Evolutionary conservation across 2,113 vertebrate species (phyloP).

Genomic region (Cromileptes altivelis): DNA sequence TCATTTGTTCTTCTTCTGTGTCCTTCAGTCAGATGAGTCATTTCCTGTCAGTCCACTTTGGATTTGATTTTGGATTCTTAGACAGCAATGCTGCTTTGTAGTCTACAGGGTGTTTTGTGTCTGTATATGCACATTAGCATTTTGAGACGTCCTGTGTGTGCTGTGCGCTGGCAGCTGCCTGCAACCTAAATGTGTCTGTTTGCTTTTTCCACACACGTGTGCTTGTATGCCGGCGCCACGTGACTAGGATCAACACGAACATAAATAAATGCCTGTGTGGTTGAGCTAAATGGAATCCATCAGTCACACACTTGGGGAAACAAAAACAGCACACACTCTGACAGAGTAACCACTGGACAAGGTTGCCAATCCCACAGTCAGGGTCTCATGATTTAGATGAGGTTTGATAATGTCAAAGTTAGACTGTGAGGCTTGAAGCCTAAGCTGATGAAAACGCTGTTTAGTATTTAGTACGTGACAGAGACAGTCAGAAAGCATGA

Average conservation of each 20-base stretch:
- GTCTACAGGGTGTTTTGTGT: constrained; percentile 7
- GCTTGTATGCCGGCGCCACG: constrained; percentile 6
- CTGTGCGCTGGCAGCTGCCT: background rate
- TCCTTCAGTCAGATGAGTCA: constrained; percentile 4
- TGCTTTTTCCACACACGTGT: background rate
- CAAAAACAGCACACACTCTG: constrained; percentile 28
- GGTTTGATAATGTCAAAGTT: constrained; percentile 14
- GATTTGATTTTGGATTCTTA: constrained; percentile 16
- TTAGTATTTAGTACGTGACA: background rate
- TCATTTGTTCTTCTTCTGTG: constrained; percentile 1
- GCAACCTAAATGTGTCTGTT: background rate
- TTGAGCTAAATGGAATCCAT: constrained; percentile 68
- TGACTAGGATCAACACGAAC: constrained; percentile 27
- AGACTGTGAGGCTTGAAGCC: background rate
- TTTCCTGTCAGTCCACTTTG: constrained; percentile 11
- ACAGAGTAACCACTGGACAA: background rate
- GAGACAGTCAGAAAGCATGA: background rate
- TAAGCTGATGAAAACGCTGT: background rate
- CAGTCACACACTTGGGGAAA: constrained; percentile 52
- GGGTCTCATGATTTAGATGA: background rate
- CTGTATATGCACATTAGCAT: background rate
- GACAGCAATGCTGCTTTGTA: background rate
- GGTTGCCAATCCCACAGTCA: background rate
- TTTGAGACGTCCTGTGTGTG: constrained; percentile 1
- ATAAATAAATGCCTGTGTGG: constrained; percentile 58